Base-by-base conservation (phyloP, 2,888 invertebrate species). In the Trachelus iudaicus region DNA sequence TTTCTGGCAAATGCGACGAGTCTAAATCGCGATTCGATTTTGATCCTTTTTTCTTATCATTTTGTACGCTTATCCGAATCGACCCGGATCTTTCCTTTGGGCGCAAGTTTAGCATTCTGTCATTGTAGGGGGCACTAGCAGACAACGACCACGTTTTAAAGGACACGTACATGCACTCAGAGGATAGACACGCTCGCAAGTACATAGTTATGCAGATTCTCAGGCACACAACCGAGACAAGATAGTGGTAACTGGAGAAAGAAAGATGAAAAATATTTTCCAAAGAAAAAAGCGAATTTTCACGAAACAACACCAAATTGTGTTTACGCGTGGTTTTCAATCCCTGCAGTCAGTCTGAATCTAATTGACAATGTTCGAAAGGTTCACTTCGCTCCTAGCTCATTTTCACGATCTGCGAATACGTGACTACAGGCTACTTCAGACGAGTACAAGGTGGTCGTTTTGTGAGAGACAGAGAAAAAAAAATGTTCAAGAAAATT, bases 341-440 rank as follows among this genome's bases (percentile, higher is more conserved):
- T 90, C 90, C 90, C 89, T 90, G 89, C 89, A 87, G 84, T 91
- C 91, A 91, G 91, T 91, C 91, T 91, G 91, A 91, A 91, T 91
- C 91, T 91, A 91, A 91, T 91, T 91, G 91, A 91, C 91, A 91
- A 90, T 90, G 88, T 89, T 89, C 89, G 87, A 88, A 89, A 88
- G 87, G 85, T 88, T 87, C 86, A 85, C 82, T 86, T 82, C 82
- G 81, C 83, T 83, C 81, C 79, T 79, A 75, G 78, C 73, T 76
- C 79, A n/a, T 77, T 74, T 73, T 77, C 76, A 76, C 76, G 31
- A 76, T 35, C 69, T 40, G 56, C 56, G 56, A 56, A 9, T 56
- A 56, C 56, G 15, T 56, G 23, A 56, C 56, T 56, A 56, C 56
- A 23, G 56, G 56, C 56, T 56, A 23, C 23, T 23, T 56, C 56